Conservation (phyloP, 2,797 vertebrate genomes). For the Vultur gryphus region DNA sequence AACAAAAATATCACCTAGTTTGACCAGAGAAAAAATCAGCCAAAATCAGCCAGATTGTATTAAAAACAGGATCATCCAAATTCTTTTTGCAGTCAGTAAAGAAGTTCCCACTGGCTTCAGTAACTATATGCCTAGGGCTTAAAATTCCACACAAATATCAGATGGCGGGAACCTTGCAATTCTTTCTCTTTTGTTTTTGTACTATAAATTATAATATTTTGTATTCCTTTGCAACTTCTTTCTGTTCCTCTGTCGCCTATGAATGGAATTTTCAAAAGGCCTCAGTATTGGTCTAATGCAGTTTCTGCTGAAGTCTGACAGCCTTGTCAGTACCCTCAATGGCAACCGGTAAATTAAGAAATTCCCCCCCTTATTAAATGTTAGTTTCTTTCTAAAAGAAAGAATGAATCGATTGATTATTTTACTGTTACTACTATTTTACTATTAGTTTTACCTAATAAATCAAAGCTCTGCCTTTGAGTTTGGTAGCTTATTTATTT, state of each 20-base stretch:
- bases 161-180: not conserved
- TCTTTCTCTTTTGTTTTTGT: not conserved
- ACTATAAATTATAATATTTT: not conserved
- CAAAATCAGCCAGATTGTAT: not conserved
- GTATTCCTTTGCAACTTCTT: not conserved
- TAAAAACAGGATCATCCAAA: not conserved
- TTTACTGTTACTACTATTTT: not conserved
- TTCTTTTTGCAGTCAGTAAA: not conserved
- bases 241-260: not conserved
- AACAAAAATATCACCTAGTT: not conserved
- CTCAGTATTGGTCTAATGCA: not conserved
- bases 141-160: not conserved
- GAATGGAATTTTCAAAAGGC: not conserved
- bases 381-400: not conserved
- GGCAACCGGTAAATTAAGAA: not conserved
- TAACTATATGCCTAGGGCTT: not conserved
- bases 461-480: not conserved
- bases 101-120: not conserved
- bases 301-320: not conserved
- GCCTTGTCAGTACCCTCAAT: not conserved
- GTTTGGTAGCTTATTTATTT: not conserved
- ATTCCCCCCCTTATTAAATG: not conserved
- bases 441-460: not conserved
- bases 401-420: fast-evolving
- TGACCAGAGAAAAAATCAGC: not conserved